Base-by-base conservation (phyloP, 1,140 invertebrate genomes). In the Pinna nobilis region DNA sequence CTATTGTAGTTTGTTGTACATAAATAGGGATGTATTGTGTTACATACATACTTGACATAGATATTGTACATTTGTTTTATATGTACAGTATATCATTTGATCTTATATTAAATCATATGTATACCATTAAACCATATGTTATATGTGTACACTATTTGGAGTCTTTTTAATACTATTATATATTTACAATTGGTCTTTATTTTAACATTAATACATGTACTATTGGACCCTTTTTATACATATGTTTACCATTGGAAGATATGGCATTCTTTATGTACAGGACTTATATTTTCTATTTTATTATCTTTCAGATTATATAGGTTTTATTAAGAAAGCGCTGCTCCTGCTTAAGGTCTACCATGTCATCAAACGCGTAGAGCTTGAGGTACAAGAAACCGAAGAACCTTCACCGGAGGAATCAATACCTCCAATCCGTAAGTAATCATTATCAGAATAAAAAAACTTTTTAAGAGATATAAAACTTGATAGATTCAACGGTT, bases 241-340 rank as follows among this genome's bases (percentile, higher is more conserved):
- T 47, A 3, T 47, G 15, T 47, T 20, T 47, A 15, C 20, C 44
- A 15, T 25, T 55, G 3, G n/a, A 23, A 18, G 23, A n/a, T 15
- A 15, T 18, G 11, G 50, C 23, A n/a, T n/a, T 9, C 23, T 15
- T 15, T 23, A 53, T 5, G 11, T 11, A 9, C 55, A 57, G 33
- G 20, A 59, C 35, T 59, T 59, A 6, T 18, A n/a, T 30, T 59
- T 59, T 13, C 3, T 33, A 15, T 32, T 32, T 23, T 7, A 57
- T 57, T 57, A 3, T 30, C 9, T 32, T 57, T 57, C 73, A 87
- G 85, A 87, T 72, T 87, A 87, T 59, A 83, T 87, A 44, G 79
- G 82, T 20, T 85, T 87, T 51, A 79, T 87, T 15, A 87, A 85
- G 81, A 82, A 84, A 63, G 85, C 84, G 0, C 73, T 87, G 51